These are phyloP conservation scores for Nesoenas mayeri DNA, from an alignment of 2,113 vertebrate species.

Conservation along the genomic window DNA sequence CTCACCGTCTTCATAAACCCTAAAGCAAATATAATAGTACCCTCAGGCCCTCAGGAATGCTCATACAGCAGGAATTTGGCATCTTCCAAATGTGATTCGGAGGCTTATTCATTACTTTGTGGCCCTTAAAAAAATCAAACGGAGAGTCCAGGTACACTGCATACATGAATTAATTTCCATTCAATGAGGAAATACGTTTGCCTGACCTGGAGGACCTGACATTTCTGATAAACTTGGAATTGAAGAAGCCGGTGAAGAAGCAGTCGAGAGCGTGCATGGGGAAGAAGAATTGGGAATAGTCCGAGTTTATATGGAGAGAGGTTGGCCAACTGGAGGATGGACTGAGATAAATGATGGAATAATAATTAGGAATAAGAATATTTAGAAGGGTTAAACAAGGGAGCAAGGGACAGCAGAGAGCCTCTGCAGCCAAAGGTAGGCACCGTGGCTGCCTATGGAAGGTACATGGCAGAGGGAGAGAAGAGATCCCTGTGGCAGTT, in stretches of 20 bases:
- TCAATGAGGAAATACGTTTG: neutral
- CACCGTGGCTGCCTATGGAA: neutral
- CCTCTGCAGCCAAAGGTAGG: neutral
- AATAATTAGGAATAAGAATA: neutral
- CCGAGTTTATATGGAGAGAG: neutral
- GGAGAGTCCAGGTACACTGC: neutral
- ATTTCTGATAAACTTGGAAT: neutral
- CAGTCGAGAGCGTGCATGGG: neutral
- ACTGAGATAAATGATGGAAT: neutral
- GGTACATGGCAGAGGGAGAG: neutral
- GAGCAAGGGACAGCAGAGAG: neutral
- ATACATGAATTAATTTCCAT: neutral
- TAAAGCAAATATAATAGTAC: slow-evolving; percentile 7
- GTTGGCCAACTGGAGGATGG: neutral
- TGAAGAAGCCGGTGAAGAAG: neutral
- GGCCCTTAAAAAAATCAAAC: neutral
- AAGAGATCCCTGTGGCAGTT: neutral
- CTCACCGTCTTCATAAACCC: slow-evolving; percentile 24
- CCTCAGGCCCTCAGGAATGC: slow-evolving; percentile 7
- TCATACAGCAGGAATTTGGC: neutral
- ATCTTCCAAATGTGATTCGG: slow-evolving; percentile 9
- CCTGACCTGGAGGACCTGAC: neutral
- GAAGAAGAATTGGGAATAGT: neutral
- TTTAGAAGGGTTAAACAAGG: neutral
- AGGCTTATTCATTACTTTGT: neutral